Percentiles rank a stretch among this genome's conserved stretches.
Conservation (phyloP, 2,113 vertebrate species). For the Corythoichthys haematopterus region DNA sequence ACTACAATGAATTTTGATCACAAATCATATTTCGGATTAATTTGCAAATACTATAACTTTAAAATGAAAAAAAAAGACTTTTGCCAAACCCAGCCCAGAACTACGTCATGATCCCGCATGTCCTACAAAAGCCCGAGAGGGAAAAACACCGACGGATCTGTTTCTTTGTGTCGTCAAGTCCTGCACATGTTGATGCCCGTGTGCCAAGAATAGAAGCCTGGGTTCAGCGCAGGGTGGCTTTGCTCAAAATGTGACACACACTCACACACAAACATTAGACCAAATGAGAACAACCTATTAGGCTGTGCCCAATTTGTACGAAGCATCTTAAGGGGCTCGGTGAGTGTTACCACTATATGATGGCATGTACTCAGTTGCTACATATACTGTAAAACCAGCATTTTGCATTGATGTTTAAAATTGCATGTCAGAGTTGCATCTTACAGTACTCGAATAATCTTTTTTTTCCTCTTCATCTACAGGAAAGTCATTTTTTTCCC, state of each 20-base stretch:
- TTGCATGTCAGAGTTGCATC: not conserved
- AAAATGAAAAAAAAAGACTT: conserved; percentile 1
- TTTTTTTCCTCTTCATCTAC: no score
- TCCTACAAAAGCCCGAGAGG: conserved; percentile 2
- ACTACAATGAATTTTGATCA: not conserved
- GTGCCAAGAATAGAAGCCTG: conserved; percentile 39
- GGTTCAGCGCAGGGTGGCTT: conserved; percentile 36
- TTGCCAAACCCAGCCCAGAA: conserved; percentile 6
- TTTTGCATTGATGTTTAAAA: not conserved
- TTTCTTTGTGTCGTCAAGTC: conserved; percentile 34
- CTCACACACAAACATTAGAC: conserved; percentile 19
- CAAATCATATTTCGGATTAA: not conserved
- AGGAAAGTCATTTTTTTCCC: not conserved
- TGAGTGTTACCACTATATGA: conserved; percentile 34
- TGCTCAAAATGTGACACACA: conserved; percentile 12
- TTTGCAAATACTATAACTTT: not conserved
- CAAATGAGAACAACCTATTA: conserved; percentile 27
- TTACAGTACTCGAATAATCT: no score
- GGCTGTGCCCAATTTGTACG: not conserved
- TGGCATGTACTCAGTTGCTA: conserved; percentile 24
- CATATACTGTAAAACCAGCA: not conserved
- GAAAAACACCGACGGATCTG: conserved; percentile 23
- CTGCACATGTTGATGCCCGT: conserved; percentile 1
- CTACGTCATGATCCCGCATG: conserved; percentile 32
- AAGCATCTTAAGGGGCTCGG: conserved; percentile 5